Evolutionary conservation across 2,888 invertebrate genomes (phyloP).

Genomic region (Hirtodrosophila cameraria): DNA sequence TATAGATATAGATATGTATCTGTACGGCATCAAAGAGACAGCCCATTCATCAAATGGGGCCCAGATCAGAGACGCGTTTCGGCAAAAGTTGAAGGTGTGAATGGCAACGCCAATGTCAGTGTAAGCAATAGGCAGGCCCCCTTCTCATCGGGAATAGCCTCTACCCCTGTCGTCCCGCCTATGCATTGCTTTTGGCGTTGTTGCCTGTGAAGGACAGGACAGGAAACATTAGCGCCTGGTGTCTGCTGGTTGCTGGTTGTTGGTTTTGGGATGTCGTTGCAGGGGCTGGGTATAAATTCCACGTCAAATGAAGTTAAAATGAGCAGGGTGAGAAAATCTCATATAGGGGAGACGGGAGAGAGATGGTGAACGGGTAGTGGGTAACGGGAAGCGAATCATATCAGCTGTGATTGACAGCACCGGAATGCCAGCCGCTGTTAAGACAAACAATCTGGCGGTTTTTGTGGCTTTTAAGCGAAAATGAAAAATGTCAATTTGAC

Average conservation of each 20-base stretch:
- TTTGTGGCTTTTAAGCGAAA: conserved; percentile 68
- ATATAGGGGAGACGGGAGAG: not conserved
- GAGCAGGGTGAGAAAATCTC: conserved; percentile 23
- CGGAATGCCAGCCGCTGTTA: conserved; percentile 62
- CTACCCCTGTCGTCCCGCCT: conserved; percentile 1
- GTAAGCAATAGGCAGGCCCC: conserved; percentile 65
- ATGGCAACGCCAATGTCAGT: conserved; percentile 40
- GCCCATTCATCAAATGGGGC: conserved; percentile 69
- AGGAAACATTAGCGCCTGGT: conserved; percentile 66
- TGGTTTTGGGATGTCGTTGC: not conserved
- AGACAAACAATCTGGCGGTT: conserved; percentile 75
- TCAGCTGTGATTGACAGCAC: conserved; percentile 63
- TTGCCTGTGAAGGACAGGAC: conserved; percentile 63
- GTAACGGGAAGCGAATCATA: conserved; percentile 33
- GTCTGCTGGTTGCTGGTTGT: conserved; percentile 26
- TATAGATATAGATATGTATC: not conserved
- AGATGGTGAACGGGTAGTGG: not conserved
- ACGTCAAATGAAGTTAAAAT: conserved; percentile 64
- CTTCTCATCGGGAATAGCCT: conserved; percentile 6
- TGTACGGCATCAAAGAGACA: conserved; percentile 46
- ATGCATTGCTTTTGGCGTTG: conserved; percentile 11
- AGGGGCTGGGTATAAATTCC: conserved; percentile 46
- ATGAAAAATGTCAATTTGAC: conserved; percentile 76
- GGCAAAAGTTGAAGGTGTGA: conserved; percentile 53
- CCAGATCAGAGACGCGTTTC: conserved; percentile 46